Evolutionary conservation across 2,113 vertebrate species (phyloP).

Genomic region (Syngnathoides biaculeatus): DNA sequence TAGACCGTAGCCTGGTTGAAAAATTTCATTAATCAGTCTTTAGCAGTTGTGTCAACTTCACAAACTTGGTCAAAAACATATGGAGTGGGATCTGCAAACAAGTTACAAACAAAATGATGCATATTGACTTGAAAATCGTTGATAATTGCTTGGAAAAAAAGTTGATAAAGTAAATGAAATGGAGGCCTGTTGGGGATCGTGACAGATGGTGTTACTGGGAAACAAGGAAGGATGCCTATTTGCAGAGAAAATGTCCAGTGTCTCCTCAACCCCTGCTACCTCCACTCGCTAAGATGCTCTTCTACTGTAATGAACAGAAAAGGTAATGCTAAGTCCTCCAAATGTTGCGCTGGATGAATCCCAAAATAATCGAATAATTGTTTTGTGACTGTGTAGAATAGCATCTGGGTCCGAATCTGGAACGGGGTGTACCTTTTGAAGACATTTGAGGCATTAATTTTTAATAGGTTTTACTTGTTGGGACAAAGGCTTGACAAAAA

Average conservation of each 20-base stretch:
- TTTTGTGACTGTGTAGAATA: too few relatives aligned
- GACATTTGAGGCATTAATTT: not conserved
- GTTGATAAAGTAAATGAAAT: not conserved
- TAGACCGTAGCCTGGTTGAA: not conserved
- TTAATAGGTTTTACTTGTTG: not conserved
- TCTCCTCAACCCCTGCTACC: not conserved
- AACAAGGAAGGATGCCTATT: too few relatives aligned
- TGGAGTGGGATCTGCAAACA: not conserved
- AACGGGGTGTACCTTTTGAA: too few relatives aligned
- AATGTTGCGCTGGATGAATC: too few relatives aligned
- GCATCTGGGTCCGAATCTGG: too few relatives aligned
- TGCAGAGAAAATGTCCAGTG: too few relatives aligned
- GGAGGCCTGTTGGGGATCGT: not conserved
- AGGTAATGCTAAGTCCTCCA: too few relatives aligned
- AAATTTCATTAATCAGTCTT: not conserved
- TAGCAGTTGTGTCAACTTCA: not conserved
- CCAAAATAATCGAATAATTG: too few relatives aligned
- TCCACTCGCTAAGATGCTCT: too few relatives aligned
- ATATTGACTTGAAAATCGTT: not conserved
- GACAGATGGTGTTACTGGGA: not conserved
- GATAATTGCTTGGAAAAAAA: not conserved
- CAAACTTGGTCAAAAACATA: not conserved
- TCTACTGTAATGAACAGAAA: too few relatives aligned
- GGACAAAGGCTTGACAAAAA: slow-evolving; percentile 1
- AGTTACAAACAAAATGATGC: not conserved